A percentile compares a stretch with the other conserved stretches of the same genome.
Evolutionary conservation across 37 sponge, comb jelly and placozoan genomes (phyloP).

Genomic region (Crambe crambe): DNA sequence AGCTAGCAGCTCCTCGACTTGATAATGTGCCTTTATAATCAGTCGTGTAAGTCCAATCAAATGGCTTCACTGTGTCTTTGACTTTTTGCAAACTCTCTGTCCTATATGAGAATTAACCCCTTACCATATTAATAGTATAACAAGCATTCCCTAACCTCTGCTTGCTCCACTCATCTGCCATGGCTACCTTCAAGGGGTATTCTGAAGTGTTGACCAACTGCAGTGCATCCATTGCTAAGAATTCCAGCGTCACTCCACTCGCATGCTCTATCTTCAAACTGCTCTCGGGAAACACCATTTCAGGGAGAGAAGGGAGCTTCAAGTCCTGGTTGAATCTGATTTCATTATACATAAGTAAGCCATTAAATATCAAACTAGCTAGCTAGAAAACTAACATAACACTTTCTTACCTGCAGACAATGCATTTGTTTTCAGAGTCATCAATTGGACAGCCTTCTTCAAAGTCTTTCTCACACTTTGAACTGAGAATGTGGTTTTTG

Average conservation of each 20-base stretch:
- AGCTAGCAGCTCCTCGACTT: background rate
- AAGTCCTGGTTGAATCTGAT: conserved; percentile 36
- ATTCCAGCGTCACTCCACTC: conserved; percentile 51
- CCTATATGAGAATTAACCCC: conserved; percentile 12
- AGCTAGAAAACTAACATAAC: too few species aligned
- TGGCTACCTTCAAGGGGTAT: conserved; percentile 77
- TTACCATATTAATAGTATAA: background rate
- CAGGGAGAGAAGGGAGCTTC: conserved; percentile 77
- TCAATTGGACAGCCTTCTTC: conserved; percentile 16
- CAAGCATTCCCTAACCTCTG: conserved; percentile 41
- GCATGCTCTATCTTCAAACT: conserved; percentile 56
- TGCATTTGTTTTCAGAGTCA: conserved; percentile 13
- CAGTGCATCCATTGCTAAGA: conserved; percentile 88
- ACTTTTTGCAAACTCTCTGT: conserved; percentile 37
- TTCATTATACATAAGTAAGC: background rate
- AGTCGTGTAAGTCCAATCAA: conserved; percentile 97
- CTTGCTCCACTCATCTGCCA: conserved; percentile 84
- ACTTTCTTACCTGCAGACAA: conserved; percentile 59
- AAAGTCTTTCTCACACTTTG: conserved; percentile 46
- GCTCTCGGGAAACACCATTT: conserved; percentile 93
- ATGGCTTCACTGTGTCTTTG: conserved; percentile 74
- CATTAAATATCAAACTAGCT: background rate
- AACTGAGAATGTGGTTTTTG: conserved; percentile 76
- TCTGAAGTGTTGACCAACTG: conserved; percentile 58
- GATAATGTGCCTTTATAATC: conserved; percentile 68